Base-by-base conservation (phyloP, 2,888 invertebrate genomes). In the Drosophila bunnanda region DNA sequence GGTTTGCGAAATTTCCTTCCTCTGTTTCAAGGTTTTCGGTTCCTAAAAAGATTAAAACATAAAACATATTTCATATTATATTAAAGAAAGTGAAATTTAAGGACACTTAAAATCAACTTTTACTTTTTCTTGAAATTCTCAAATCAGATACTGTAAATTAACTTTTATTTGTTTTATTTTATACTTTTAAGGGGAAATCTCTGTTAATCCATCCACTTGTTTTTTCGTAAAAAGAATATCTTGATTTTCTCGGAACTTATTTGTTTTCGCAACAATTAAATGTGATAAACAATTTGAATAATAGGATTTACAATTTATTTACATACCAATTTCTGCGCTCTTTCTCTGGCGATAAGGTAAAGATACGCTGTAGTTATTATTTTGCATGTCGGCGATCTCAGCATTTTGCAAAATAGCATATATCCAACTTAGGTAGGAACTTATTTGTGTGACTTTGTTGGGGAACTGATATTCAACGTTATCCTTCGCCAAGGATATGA, bases 311-410 rank as follows among this genome's bases (percentile, higher is more conserved):
- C 28, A 22, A 22, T 55, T 44, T 36, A 38, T 38, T 38, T 43
- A 34, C 20, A 9, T 44, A 71, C 71, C 64, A 43, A 56, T 56
- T 7, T 55, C 50, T 2, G 72, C 62, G 17, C 13, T 72, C 46
- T 71, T 64, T n/a, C 25, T 44, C 39, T 72, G 52, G 15, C 39
- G 55, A 56, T 72, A 71, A 22, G 71, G 71, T 22, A 71, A 44
- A 7, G 71, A 71, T 25, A 34, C 38, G 10, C 44, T 72, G 20
- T 43, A 71, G 39, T 41, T 56, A 10, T 53, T 50, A 10, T 36
- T 64, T 20, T 57, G n/a, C 15, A 72, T 56, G 44, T 71, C 71
- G 17, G 50, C 38, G 7, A 56, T 43, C 34, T 71, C 71, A 3
- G 64, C 56, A 7, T 41, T 44, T 44, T 71, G 55, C 36, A 71